phyloP scores from a whole-genome alignment of 2,113 vertebrate species.

The Canis aureus region DNA sequence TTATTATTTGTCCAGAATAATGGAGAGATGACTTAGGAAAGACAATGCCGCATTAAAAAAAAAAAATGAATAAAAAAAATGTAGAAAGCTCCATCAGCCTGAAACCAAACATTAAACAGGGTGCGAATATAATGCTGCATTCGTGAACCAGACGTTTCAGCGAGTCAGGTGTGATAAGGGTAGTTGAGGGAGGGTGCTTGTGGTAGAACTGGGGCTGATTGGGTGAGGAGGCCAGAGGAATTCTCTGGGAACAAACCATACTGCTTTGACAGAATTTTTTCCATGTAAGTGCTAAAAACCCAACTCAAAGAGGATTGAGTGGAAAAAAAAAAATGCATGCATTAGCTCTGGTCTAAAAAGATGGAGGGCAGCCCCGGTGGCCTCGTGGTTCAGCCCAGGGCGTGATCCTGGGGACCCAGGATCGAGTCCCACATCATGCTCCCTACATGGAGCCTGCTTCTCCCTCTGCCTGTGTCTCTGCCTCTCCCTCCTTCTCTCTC shows the following conservation, averaged over 20 bases:
- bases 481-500: no score
- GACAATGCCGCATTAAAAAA: neutral
- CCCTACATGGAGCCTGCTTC: no score
- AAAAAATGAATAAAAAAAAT: neutral
- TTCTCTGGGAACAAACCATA: fast-evolving
- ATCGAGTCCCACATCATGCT: no score
- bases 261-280: neutral
- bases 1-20: constrained; percentile 43
- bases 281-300: neutral
- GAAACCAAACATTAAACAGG: neutral
- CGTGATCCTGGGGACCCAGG: no score
- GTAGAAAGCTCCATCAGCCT: neutral
- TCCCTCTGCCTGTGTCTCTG: no score
- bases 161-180: fast-evolving
- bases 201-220: fast-evolving
- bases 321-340: neutral
- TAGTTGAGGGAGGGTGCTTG: fast-evolving
- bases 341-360: neutral
- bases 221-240: neutral
- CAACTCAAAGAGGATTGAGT: neutral
- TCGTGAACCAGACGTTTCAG: neutral
- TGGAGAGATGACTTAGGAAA: constrained; percentile 6
- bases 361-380: no score
- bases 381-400: no score
- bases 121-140: neutral